Base-by-base conservation (phyloP, 2,113 vertebrate species). In the Panurus biarmicus region DNA sequence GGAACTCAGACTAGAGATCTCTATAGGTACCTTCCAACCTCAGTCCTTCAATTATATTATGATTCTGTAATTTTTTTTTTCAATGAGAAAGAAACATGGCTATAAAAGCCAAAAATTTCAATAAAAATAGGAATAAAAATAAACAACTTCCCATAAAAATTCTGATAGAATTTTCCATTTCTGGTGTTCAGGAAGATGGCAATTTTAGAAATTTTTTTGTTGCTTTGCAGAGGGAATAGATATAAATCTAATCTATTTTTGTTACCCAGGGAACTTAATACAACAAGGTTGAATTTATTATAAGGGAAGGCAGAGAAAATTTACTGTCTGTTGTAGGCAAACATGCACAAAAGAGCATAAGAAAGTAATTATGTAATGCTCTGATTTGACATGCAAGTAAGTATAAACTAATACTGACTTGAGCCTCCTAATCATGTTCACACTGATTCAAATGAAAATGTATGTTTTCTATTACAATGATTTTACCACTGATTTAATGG, bases 341-440 rank as follows among this genome's bases (percentile, higher is more conserved):
- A 86, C 85, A 93, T 71, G 88, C 75, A 95, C 76, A 80, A 90
- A 95, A 88, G 78, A 90, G 20, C 90, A 94, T 95, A 93, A 91
- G 94, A 92, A 95, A 96, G 87, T 95, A 95, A 96, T 97, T 95
- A 93, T 86, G 62, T 93, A 91, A 94, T 94, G 78, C 72, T 96
- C 93, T 96, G 95, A 96, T 96, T 95, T 86, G 89, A 95, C 94
- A 93, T 95, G 89, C 93, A 89, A 95, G 81, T 96, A 95, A 94
- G 94, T 90, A 96, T 95, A 97, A 96, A 97, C 91, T 95, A 96
- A 95, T 95, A 83, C 91, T 93, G 92, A 90, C 78, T 95, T 94
- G 87, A 96, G 93, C 91, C 89, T 93, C 82, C 87, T 93, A 96
- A 96, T 94, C 95, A 94, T 95, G 95, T 97, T 96, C 94, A 94